phyloP scores from a whole-genome alignment of 2,888 invertebrate species.

The Ischnura elegans region DNA sequence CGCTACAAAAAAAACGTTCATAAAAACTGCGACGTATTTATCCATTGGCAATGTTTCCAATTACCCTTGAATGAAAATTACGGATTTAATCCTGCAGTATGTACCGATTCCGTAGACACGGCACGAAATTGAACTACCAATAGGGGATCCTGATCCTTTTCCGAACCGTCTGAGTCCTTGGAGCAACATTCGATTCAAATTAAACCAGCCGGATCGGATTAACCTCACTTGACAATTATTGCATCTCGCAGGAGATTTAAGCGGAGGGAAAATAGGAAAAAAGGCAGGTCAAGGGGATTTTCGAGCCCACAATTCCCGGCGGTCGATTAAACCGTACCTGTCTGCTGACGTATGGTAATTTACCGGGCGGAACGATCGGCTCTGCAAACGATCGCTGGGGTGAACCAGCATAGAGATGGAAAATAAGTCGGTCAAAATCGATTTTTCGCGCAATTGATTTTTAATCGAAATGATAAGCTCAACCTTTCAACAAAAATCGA shows the following conservation, averaged over 20 bases:
- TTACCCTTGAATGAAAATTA: not conserved
- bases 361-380: not conserved
- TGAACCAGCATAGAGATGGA: not conserved
- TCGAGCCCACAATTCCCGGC: not conserved
- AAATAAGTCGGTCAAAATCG: no score
- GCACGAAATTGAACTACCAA: not conserved
- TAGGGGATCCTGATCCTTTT: not conserved
- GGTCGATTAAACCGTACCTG: slow-evolving; percentile 8
- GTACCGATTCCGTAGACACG: not conserved
- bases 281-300: not conserved
- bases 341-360: slow-evolving; percentile 5
- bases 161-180: not conserved
- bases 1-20: no score
- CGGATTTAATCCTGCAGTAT: not conserved
- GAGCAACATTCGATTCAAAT: slow-evolving; percentile 8
- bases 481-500: no score
- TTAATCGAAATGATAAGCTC: no score
- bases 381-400: not conserved
- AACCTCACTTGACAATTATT: not conserved
- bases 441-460: no score
- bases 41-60: not conserved
- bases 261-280: not conserved
- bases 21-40: no score
- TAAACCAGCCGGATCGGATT: slow-evolving; percentile 6
- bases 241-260: not conserved